These are phyloP conservation scores for Chorisops tibialis DNA, from an alignment of 2,888 invertebrate genomes.

Conservation along the genomic window DNA sequence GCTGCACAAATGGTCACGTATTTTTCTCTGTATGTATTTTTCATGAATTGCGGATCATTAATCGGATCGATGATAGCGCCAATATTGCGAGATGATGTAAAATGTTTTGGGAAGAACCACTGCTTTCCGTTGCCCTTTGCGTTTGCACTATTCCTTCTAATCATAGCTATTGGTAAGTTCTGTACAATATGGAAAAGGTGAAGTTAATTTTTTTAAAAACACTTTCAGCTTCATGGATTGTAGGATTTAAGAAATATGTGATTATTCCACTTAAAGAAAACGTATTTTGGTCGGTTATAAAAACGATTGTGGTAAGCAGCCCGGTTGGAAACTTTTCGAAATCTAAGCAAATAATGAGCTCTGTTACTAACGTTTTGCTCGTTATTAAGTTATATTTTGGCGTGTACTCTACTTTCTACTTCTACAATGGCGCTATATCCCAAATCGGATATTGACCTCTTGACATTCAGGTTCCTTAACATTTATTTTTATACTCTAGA, in stretches of 20 bases:
- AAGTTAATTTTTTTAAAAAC: neutral
- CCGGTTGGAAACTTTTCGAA: too few relatives aligned
- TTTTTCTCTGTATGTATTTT: neutral
- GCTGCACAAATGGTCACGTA: conserved; percentile 57
- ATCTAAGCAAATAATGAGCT: too few relatives aligned
- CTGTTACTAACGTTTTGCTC: too few relatives aligned
- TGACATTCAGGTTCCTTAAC: too few relatives aligned
- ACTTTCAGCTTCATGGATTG: conserved; percentile 47
- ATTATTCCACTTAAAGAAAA: too few relatives aligned
- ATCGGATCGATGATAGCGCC: conserved; percentile 63
- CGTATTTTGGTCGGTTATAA: too few relatives aligned
- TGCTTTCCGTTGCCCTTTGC: conserved; percentile 74
- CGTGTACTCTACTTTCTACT: too few relatives aligned
- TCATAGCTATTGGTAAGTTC: conserved; percentile 63
- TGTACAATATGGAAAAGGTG: conserved; percentile 7
- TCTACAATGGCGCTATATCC: too few relatives aligned
- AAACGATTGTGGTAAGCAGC: too few relatives aligned
- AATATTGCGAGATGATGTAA: conserved; percentile 63
- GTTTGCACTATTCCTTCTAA: conserved; percentile 69
- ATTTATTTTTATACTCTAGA: too few relatives aligned
- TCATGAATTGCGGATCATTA: neutral
- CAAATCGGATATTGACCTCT: too few relatives aligned
- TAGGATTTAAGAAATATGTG: neutral
- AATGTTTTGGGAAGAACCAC: conserved; percentile 63
- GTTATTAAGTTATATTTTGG: too few relatives aligned